Evolutionary conservation across 2,797 vertebrate genomes (phyloP).

Genomic region (Diglossa cyanea): DNA sequence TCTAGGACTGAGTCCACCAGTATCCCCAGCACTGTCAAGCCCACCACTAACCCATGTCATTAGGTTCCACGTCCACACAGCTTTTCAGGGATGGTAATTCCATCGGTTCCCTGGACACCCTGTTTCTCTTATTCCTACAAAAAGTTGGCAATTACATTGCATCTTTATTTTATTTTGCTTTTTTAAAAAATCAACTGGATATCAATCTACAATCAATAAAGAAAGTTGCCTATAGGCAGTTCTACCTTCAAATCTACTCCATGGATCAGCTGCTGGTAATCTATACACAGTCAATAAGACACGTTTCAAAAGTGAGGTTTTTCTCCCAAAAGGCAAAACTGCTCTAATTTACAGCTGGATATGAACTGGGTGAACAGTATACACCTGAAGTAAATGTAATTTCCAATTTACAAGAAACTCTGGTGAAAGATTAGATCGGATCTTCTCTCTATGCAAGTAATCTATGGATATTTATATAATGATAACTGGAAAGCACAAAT

Average conservation of each 20-base stretch:
- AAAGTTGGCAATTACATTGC: slow-evolving; percentile 66
- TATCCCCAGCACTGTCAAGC: not conserved
- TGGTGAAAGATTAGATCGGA: slow-evolving; percentile 72
- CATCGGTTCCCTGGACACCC: not conserved
- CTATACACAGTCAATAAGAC: slow-evolving; percentile 73
- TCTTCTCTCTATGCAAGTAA: slow-evolving; percentile 67
- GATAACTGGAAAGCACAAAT: slow-evolving; percentile 71
- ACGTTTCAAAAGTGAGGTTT: slow-evolving; percentile 65
- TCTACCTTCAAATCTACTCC: slow-evolving; percentile 68
- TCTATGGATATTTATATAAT: slow-evolving; percentile 68
- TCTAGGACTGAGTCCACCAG: too few relatives aligned
- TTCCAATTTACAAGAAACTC: slow-evolving; percentile 70
- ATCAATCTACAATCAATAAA: slow-evolving; percentile 71
- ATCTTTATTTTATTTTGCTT: slow-evolving; percentile 67
- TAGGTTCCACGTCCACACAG: accelerated
- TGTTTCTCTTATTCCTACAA: slow-evolving; percentile 42
- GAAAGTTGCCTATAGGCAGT: slow-evolving; percentile 54
- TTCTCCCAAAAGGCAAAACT: slow-evolving; percentile 72
- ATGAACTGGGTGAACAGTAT: slow-evolving; percentile 61
- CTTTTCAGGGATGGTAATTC: not conserved
- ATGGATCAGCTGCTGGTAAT: slow-evolving; percentile 73
- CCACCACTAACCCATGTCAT: not conserved
- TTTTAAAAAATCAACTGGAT: slow-evolving; percentile 69
- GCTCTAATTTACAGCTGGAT: slow-evolving; percentile 72
- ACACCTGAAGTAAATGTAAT: slow-evolving; percentile 74